Conservation (phyloP, 1,140 invertebrate genomes). For the Psilanteris sp. region DNA sequence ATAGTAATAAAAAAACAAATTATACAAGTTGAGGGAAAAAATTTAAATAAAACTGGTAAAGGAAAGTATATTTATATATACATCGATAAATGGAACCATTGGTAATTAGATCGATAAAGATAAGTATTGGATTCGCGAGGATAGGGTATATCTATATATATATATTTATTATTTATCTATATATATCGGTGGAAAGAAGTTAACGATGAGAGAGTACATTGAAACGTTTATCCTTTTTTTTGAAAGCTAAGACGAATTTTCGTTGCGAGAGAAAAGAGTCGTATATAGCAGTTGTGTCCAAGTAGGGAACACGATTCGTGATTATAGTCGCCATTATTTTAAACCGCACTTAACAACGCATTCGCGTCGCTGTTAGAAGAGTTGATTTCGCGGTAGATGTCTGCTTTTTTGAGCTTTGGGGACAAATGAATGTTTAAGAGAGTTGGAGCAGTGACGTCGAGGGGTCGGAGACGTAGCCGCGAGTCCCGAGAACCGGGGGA, state of each 20-base stretch:
- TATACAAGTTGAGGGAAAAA: too few species aligned
- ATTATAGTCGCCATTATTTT: constrained; percentile 42
- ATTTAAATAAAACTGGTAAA: too few species aligned
- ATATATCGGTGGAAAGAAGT: too few species aligned
- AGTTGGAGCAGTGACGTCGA: constrained; percentile 2
- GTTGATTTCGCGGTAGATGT: constrained; percentile 36
- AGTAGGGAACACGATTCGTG: constrained; percentile 32
- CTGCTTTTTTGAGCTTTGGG: constrained; percentile 45
- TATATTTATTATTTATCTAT: too few species aligned
- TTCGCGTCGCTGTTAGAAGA: constrained; percentile 22
- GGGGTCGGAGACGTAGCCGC: constrained; percentile 28
- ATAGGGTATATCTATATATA: too few species aligned
- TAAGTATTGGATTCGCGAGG: too few species aligned
- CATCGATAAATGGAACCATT: too few species aligned
- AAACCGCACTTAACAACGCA: constrained; percentile 42
- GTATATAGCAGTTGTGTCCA: constrained; percentile 13
- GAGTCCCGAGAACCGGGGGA: constrained; percentile 3
- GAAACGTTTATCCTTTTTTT: constrained; percentile 17
- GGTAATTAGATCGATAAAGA: too few species aligned
- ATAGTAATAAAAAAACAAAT: not conserved
- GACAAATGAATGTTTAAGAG: constrained; percentile 58
- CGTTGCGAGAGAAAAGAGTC: not conserved
- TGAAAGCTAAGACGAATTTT: constrained; percentile 20
- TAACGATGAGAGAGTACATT: too few species aligned
- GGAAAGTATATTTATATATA: too few species aligned